Percentiles rank a stretch among this genome's conserved stretches.
Conservation (phyloP, 2,113 vertebrate species). For the Zosterops pallidus region DNA sequence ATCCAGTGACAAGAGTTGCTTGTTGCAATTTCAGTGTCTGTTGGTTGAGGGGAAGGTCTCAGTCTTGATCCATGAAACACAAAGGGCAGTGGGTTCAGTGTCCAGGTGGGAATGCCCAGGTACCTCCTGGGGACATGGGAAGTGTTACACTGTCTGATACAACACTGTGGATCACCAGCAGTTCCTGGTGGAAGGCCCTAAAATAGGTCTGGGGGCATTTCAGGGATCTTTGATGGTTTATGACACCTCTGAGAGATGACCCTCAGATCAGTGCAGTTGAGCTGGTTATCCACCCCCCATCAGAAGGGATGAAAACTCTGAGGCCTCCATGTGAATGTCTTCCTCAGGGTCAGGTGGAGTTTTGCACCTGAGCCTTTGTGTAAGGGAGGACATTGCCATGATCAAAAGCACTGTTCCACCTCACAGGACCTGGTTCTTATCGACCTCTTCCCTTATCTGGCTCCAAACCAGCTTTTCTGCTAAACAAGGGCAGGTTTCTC, state of each 20-base stretch:
- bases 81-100: not conserved
- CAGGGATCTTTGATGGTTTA: not conserved
- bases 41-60: not conserved
- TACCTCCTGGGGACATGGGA: too few relatives aligned
- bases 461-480: not conserved
- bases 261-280: not conserved
- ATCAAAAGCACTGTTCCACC: not conserved
- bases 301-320: not conserved
- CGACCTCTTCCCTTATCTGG: not conserved
- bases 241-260: not conserved
- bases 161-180: not conserved
- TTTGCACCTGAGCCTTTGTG: not conserved
- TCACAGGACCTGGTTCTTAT: not conserved
- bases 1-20: not conserved
- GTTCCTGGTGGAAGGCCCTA: not conserved
- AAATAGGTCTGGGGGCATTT: not conserved
- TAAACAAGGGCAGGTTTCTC: not conserved
- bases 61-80: not conserved
- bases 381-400: not conserved
- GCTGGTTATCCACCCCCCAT: not conserved
- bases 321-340: not conserved
- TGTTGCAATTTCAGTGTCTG: not conserved
- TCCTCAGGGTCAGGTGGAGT: not conserved
- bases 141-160: not conserved
- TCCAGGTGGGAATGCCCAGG: not conserved